These are phyloP conservation scores for Boloria euphrosyne DNA, from an alignment of 2,888 invertebrate genomes.

Conservation along the genomic window DNA sequence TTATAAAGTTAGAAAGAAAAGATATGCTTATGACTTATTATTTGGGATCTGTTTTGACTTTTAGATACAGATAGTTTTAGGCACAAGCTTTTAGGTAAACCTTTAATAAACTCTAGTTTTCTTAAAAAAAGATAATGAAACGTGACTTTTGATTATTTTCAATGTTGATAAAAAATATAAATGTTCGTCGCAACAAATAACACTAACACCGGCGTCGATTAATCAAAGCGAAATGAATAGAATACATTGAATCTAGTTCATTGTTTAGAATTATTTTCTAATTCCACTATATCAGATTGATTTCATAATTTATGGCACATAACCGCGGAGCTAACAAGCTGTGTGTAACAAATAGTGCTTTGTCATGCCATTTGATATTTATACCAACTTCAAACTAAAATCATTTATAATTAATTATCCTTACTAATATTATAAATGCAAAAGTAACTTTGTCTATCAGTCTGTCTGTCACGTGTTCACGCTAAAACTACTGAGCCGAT, in stretches of 20 bases:
- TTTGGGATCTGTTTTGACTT: too few relatives aligned
- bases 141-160: background rate
- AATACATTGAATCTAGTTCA: conserved; percentile 14
- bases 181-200: conserved; percentile 6
- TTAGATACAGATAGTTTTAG: too few relatives aligned
- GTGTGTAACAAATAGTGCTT: conserved; percentile 27
- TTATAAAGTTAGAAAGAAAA: too few relatives aligned
- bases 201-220: background rate
- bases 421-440: too few relatives aligned
- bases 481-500: too few relatives aligned
- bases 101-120: too few relatives aligned
- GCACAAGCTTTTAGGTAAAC: too few relatives aligned
- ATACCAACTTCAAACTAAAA: background rate
- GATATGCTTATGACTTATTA: too few relatives aligned
- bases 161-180: background rate
- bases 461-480: too few relatives aligned
- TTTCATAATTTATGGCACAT: conserved; percentile 23
- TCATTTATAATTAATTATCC: conserved; percentile 14
- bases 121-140: too few relatives aligned
- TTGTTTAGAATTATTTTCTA: conserved; percentile 34
- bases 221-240: conserved; percentile 8
- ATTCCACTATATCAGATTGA: conserved; percentile 26
- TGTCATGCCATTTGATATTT: conserved; percentile 34
- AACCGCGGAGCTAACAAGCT: conserved; percentile 29
- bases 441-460: too few relatives aligned